Evolutionary conservation across 2,888 invertebrate genomes (phyloP).

Genomic region (Aquatica leii): DNA sequence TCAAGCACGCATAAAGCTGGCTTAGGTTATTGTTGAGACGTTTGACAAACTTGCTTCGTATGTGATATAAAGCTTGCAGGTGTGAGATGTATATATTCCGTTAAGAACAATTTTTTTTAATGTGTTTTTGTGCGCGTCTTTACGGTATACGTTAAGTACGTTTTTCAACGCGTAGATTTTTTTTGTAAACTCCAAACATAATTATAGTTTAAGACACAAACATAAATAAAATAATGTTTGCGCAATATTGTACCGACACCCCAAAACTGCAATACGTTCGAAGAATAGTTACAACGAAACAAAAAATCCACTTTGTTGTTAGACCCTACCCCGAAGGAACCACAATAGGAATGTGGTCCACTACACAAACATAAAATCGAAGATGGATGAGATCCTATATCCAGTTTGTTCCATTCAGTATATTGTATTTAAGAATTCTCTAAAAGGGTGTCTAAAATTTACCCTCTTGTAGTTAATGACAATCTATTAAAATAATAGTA

Average conservation of each 20-base stretch:
- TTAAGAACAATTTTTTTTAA: constrained; percentile 11
- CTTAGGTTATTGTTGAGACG: constrained; percentile 30
- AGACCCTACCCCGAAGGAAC: constrained; percentile 37
- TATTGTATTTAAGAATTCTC: constrained; percentile 44
- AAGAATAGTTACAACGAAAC: constrained; percentile 23
- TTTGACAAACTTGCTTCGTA: constrained; percentile 35
- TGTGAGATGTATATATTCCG: constrained; percentile 25
- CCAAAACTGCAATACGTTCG: constrained; percentile 14
- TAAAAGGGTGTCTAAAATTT: constrained; percentile 15
- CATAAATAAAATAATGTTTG: too few species aligned
- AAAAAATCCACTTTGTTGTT: constrained; percentile 29
- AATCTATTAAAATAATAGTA: too few species aligned
- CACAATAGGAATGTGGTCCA: constrained; percentile 58
- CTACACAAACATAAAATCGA: constrained; percentile 58
- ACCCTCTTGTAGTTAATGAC: too few species aligned
- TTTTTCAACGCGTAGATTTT: neutral
- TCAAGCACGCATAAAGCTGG: constrained; percentile 31
- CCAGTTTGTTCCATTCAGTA: constrained; percentile 43
- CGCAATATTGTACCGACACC: neutral
- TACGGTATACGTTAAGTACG: neutral
- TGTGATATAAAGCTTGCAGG: constrained; percentile 33
- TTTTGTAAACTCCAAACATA: too few species aligned
- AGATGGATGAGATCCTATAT: constrained; percentile 57
- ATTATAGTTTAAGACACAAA: too few species aligned
- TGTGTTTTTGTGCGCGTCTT: neutral